Conservation (phyloP, 1,140 invertebrate genomes). For the Drosophila prosaltans region DNA sequence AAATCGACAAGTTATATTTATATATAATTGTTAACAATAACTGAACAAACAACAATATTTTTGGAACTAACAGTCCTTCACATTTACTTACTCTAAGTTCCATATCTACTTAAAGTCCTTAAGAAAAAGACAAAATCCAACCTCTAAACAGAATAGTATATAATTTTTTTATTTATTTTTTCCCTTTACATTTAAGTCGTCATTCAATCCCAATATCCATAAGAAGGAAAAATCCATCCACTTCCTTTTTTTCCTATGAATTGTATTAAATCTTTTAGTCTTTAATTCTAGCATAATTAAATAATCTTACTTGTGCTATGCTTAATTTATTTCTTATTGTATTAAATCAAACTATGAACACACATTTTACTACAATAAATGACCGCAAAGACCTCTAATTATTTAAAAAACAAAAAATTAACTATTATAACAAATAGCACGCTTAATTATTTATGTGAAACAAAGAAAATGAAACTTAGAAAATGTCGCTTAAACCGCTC, state of each 20-base stretch:
- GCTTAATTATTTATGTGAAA: conserved; percentile 44
- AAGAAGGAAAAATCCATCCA: conserved; percentile 14
- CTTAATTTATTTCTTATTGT: conserved; percentile 53
- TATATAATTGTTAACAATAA: neutral
- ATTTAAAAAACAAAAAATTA: conserved; percentile 49
- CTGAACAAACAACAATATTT: neutral
- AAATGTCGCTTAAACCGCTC: conserved; percentile 36
- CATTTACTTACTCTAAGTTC: neutral
- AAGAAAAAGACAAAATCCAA: conserved; percentile 1
- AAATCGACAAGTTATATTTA: neutral
- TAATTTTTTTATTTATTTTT: conserved; percentile 11
- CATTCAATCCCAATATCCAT: neutral
- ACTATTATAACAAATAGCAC: conserved; percentile 36
- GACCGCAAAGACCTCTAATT: conserved; percentile 76
- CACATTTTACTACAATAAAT: conserved; percentile 46
- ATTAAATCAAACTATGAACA: conserved; percentile 38
- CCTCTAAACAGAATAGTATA: conserved; percentile 9
- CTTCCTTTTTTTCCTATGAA: conserved; percentile 30
- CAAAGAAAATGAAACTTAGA: conserved; percentile 22
- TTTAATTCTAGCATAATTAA: conserved; percentile 54
- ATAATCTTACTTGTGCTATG: conserved; percentile 54
- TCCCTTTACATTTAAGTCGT: conserved; percentile 8
- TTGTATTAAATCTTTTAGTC: conserved; percentile 31
- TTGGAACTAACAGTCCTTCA: neutral
- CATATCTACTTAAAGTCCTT: conserved; percentile 4